Conservation (phyloP, 1,140 invertebrate species). For the Pissodes strobi region DNA sequence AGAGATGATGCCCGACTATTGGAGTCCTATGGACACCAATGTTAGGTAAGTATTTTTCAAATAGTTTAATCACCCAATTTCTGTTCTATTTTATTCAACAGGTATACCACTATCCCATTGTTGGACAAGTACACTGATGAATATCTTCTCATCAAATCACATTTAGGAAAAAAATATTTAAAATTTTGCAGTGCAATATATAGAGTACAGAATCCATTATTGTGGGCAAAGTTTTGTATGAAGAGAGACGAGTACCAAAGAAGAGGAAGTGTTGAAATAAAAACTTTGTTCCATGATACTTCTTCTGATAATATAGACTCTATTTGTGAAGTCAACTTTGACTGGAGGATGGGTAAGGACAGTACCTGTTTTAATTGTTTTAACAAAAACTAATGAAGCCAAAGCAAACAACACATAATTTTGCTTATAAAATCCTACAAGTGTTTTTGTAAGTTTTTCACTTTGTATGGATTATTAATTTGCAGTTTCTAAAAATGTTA, state of each 20-base stretch:
- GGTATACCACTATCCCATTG: conserved; percentile 13
- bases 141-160: conserved; percentile 5
- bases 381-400: no score
- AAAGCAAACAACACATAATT: no score
- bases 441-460: no score
- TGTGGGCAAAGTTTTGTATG: conserved; percentile 31
- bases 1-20: neutral
- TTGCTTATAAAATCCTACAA: no score
- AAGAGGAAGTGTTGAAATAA: conserved; percentile 16
- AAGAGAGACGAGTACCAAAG: conserved; percentile 29
- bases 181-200: conserved; percentile 12
- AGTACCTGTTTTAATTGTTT: no score
- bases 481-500: no score
- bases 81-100: neutral
- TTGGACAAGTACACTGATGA: conserved; percentile 9
- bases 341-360: conserved; percentile 35
- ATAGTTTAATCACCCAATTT: neutral
- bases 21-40: neutral
- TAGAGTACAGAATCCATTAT: conserved; percentile 35
- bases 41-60: neutral
- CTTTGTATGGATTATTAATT: no score
- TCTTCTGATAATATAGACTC: conserved; percentile 24
- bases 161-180: conserved; percentile 7
- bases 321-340: conserved; percentile 35
- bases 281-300: conserved; percentile 35